Base-by-base conservation (phyloP, 2,113 vertebrate genomes). In the Brachyhypopomus gauderio region DNA sequence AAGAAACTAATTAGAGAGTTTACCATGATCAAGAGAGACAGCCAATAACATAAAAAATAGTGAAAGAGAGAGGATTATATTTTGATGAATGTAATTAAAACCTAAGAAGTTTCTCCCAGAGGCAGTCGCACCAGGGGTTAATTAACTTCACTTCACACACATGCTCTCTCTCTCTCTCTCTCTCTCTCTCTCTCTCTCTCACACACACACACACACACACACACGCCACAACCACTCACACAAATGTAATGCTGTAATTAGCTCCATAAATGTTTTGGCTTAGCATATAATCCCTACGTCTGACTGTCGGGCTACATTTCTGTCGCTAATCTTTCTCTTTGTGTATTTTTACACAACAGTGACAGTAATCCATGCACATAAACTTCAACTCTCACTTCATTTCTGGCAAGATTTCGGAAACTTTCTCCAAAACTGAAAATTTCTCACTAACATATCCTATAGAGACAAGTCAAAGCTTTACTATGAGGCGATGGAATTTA, bases 51-150 rank as follows among this genome's bases (percentile, higher is more conserved):
- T 16, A 55, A 9, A 82, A 67, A 34, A 58, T 6, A 55, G 17
- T 48, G 38, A 67, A 17, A 69, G 60, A 20, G 36, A 79, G 79
- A 70, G 77, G 83, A 82, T 83, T 84, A 75, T 77, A 71, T 85
- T 73, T 48, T 79, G 81, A 83, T 88, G 81, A 83, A 62, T 64
- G 75, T 88, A 88, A 88, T 88, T 88, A 85, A 85, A 86, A 69
- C 52, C 77, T 75, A 77, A 83, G 77, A 55, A 52, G 27, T 27
- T 4, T 41, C 27, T 75, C 75, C 72, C 52, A 64, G 48, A 72
- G 80, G 85, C 80, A 64, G 38, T 48, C 20, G 34, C 74, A 83
- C 25, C 48, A 84, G 75, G 69, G 85, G 72, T 63, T 88, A 81
- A 88, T 88, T 86, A 86, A 56, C 77, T 72, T 73, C 58, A 77